Base-by-base conservation (phyloP, 2,888 invertebrate genomes). In the Synergus gifuensis region DNA sequence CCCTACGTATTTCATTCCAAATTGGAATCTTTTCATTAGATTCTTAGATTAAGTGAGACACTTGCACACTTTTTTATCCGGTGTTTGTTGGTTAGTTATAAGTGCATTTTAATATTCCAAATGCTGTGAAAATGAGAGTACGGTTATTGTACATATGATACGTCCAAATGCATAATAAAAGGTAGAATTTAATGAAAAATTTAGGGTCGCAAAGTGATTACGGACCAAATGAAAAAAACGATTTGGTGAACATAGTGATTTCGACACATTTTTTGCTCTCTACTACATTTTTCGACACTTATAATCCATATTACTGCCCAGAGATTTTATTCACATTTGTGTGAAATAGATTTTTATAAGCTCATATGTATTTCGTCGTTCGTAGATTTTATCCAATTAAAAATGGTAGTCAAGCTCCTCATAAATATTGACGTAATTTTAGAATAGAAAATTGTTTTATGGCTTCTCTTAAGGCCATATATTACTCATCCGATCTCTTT, bases 141-240 rank as follows among this genome's bases (percentile, higher is more conserved):
- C 76, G 49, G 36, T 62, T 76, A 79, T 78, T 83, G 83, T 83
- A 84, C 62, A 82, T 83, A 81, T 46, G 76, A 81, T 63, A 62
- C 77, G 80, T 81, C 80, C 54, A 83, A 69, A 69, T 81, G 82
- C 80, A 80, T 81, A 83, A 80, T 49, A 76, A 64, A 69, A 64
- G 62, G 79, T 82, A 78, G 63, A 79, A 18, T 64, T 76, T 54
- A 58, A 49, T 22, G 58, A 60, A 60, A 49, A 62, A 67, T 76
- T 62, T 66, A 79, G 22, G 22, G 58, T 76, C 67, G 42, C 63
- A 76, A 81, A 77, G 79, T 79, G 81, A 49, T 79, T 62, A 54
- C 62, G 67, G 69, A 46, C 76, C 78, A 79, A 82, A 44, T 42
- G 67, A 67, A 77, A 69, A 36, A 22, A 54, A n/a, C 44, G n/a